These are phyloP conservation scores for Dasypolia templi DNA, from an alignment of 2,888 invertebrate genomes.

Conservation along the genomic window DNA sequence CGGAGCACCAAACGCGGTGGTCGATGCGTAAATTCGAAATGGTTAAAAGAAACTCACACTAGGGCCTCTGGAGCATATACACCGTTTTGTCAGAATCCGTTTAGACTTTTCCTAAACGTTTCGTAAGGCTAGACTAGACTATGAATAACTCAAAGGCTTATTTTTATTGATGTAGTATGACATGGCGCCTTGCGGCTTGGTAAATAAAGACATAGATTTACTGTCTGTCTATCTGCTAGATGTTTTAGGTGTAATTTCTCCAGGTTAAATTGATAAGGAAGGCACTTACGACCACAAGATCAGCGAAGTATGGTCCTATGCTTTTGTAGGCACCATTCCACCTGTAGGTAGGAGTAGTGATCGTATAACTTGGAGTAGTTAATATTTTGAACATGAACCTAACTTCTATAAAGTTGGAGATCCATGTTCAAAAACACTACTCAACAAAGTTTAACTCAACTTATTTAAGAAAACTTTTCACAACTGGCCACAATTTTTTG, in stretches of 20 bases:
- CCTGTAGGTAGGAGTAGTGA: too few relatives aligned
- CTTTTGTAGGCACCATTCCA: background rate
- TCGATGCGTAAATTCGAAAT: too few relatives aligned
- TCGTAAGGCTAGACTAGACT: background rate
- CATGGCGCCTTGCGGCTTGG: background rate
- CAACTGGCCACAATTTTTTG: too few relatives aligned
- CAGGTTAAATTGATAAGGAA: background rate
- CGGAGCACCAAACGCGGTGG: too few relatives aligned
- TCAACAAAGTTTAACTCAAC: too few relatives aligned
- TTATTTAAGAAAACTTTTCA: too few relatives aligned
- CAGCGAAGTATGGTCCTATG: background rate
- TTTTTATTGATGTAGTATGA: conserved; percentile 15
- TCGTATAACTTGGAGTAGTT: too few relatives aligned
- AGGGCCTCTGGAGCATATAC: background rate
- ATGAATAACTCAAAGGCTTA: conserved; percentile 14
- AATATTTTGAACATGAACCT: too few relatives aligned
- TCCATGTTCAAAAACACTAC: too few relatives aligned
- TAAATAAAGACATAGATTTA: conserved; percentile 17
- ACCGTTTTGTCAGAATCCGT: background rate
- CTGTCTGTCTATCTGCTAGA: background rate
- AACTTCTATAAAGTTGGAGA: too few relatives aligned
- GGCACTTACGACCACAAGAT: background rate
- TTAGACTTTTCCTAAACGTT: conserved; percentile 2
- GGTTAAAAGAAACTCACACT: too few relatives aligned
- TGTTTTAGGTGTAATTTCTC: background rate